Conservation (phyloP, 2,888 invertebrate genomes). For the Herminia tarsipennalis region DNA sequence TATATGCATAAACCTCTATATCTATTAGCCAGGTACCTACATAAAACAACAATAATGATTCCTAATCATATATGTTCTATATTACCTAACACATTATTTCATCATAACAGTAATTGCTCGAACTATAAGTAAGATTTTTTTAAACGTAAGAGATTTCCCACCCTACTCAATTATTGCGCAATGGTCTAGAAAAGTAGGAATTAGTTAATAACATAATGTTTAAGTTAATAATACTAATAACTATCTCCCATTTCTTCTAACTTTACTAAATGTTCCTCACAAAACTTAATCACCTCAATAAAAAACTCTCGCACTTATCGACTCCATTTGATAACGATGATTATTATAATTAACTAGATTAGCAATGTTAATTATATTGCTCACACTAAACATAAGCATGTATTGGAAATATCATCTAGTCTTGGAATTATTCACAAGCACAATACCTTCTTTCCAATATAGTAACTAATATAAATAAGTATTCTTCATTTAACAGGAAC, state of each 20-base stretch:
- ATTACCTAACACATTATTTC: too few relatives aligned
- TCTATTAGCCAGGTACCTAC: too few relatives aligned
- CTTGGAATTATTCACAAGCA: constrained; percentile 20
- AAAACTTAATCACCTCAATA: constrained; percentile 20
- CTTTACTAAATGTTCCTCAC: constrained; percentile 20
- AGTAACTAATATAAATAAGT: constrained; percentile 17
- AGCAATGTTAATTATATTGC: constrained; percentile 39
- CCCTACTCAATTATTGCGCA: constrained; percentile 10
- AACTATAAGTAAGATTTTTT: too few relatives aligned
- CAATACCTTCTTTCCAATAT: constrained; percentile 19
- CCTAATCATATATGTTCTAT: too few relatives aligned
- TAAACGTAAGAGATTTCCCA: too few relatives aligned
- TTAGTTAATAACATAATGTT: constrained; percentile 10
- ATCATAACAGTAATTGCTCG: too few relatives aligned
- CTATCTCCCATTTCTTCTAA: constrained; percentile 26
- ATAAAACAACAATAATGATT: too few relatives aligned
- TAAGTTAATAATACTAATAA: constrained; percentile 22
- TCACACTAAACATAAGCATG: constrained; percentile 36
- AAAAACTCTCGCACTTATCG: constrained; percentile 26
- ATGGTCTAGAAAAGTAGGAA: constrained; percentile 13
- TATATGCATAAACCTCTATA: too few relatives aligned
- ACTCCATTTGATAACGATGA: constrained; percentile 20
- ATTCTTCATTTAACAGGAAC: constrained; percentile 10
- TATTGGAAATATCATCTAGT: constrained; percentile 31
- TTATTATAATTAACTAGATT: constrained; percentile 30